A percentile compares a stretch with the other conserved stretches of the same genome.
Evolutionary conservation across 2,113 vertebrate genomes (phyloP).

Genomic region (Microtus ochrogaster): DNA sequence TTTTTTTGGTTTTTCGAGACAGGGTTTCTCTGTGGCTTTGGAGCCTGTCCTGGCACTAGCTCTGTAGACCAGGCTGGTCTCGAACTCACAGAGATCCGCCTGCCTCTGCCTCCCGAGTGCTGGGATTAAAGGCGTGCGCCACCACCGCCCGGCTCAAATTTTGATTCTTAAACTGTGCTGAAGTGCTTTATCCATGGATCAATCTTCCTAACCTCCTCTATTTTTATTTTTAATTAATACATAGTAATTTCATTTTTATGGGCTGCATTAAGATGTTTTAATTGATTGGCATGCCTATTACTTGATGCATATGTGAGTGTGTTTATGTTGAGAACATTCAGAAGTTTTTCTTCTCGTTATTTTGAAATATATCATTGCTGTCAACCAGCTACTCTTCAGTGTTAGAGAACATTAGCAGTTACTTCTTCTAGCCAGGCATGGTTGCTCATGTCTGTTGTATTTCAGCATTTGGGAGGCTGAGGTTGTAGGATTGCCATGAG

Average conservation of each 20-base stretch:
- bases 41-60: no score
- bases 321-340: neutral
- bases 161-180: neutral
- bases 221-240: slow-evolving; percentile 15
- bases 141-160: no score
- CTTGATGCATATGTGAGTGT: neutral
- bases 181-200: neutral
- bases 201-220: neutral
- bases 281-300: neutral
- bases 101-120: no score
- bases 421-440: neutral
- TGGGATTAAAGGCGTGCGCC: no score
- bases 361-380: neutral
- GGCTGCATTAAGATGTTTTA: neutral
- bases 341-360: neutral
- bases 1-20: no score
- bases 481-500: neutral
- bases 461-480: neutral
- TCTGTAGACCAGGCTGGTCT: no score
- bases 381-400: neutral
- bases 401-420: neutral
- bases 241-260: neutral
- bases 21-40: no score
- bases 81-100: no score
- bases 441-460: neutral